Evolutionary conservation across 2,113 vertebrate genomes (phyloP).

Genomic region (Otolemur garnettii): DNA sequence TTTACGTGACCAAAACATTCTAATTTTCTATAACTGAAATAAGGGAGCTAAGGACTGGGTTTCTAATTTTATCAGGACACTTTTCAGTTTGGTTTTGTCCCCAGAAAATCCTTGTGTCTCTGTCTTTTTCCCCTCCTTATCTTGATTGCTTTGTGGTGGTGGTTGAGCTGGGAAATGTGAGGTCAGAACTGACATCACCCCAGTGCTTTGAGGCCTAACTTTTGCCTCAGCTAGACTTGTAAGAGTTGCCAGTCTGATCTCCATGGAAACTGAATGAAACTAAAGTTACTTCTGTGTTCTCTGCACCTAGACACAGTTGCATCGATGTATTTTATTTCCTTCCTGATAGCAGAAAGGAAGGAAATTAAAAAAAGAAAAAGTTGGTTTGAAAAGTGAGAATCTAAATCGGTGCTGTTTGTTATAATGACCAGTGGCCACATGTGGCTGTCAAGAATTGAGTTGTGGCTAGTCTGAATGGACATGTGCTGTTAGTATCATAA

Average conservation of each 20-base stretch:
- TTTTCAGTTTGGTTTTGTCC: not conserved
- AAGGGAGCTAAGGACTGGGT: not conserved
- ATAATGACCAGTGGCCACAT: not conserved
- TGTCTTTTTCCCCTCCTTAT: not conserved
- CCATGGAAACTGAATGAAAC: not conserved
- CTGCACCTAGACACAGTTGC: not conserved
- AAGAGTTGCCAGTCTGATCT: not conserved
- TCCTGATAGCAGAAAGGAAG: not conserved
- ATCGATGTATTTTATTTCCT: not conserved
- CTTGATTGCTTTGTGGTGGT: too few species aligned
- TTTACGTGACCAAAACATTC: not conserved
- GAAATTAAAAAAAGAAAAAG: not conserved
- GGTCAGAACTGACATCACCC: not conserved
- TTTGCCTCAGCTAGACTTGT: not conserved
- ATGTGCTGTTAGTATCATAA: not conserved
- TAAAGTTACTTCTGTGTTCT: not conserved
- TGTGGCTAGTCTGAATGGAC: not conserved
- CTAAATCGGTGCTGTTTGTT: not conserved
- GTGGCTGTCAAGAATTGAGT: not conserved
- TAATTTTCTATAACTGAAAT: slow-evolving; percentile 26
- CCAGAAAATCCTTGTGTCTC: not conserved
- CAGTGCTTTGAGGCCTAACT: not conserved
- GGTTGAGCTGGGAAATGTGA: not conserved
- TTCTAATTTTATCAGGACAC: not conserved
- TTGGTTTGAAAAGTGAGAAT: slow-evolving; percentile 6